Conservation (phyloP, 1,140 invertebrate genomes). For the Brachionus sp. region DNA sequence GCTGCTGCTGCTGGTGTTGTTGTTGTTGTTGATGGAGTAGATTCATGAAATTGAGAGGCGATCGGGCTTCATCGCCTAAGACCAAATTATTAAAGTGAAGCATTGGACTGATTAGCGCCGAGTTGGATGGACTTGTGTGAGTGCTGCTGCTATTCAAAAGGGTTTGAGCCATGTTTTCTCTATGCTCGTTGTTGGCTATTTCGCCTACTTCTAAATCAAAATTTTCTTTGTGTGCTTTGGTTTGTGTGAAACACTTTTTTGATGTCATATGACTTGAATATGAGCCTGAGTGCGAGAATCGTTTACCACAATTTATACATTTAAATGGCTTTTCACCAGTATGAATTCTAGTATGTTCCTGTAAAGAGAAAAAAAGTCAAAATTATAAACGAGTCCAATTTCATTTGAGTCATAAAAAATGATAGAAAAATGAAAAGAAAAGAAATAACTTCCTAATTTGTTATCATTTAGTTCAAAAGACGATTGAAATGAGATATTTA, state of each 20-base stretch:
- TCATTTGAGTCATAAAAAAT: too few relatives aligned
- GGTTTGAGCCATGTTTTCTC: neutral
- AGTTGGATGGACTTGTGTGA: neutral
- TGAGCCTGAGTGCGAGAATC: constrained; percentile 52
- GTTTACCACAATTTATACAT: constrained; percentile 57
- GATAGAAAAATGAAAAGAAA: neutral
- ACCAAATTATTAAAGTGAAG: neutral
- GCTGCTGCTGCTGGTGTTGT: neutral
- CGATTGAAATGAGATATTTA: too few relatives aligned
- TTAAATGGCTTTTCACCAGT: constrained; percentile 56
- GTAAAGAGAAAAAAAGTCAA: neutral
- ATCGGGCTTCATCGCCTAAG: neutral
- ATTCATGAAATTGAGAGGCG: neutral
- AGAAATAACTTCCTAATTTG: too few relatives aligned
- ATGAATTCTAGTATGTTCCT: constrained; percentile 48
- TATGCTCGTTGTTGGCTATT: neutral
- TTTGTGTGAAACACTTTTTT: constrained; percentile 5
- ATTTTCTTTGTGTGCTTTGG: neutral
- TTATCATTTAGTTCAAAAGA: too few relatives aligned
- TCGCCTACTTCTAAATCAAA: constrained; percentile 30
- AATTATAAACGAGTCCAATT: too few relatives aligned
- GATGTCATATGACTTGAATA: constrained; percentile 47
- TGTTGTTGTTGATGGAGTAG: neutral
- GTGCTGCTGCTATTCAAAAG: neutral
- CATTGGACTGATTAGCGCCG: neutral